Evolutionary conservation across 2,888 invertebrate genomes (phyloP), one percentile per base, ranked within the genome.

Genomic region (Dasypolia templi): DNA sequence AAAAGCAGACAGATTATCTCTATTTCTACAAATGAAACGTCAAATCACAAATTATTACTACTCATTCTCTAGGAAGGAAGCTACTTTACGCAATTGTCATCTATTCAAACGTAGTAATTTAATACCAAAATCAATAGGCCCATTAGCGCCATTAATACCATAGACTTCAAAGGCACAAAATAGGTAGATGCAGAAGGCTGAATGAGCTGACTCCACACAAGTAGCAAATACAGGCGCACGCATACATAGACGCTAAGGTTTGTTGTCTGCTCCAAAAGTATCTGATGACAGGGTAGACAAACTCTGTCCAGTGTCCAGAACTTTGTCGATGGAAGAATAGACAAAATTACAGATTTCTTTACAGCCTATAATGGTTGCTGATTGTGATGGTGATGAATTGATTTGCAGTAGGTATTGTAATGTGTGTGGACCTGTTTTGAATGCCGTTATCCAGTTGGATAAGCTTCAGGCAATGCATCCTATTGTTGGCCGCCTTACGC

Each of bases 81-180:
- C 4, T 14, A 62, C 32, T 29, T 44, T 26, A 56, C 3, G 11
- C 56, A 80, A 42, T 63, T 14, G 78, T 73, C 1, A 51, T 17
- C 19, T 14, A 56, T 44, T 73, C 35, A 58, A 12, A 29, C 29
- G 19, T 11, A 56, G 44, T 11, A 3, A 32, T 44, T 75, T 58
- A 26, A 32, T 51, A 44, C 17, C 9, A 39, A 67, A 82, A 68
- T 69, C 68, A 61, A 82, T 77, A 65, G 6, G 6, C 5, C 59
- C 11, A 53, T 68, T 70, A 67, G 46, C 1, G 39, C 12, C 26
- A 62, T 56, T 56, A 58, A 63, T 68, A 63, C 29, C 26, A 26
- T 51, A 44, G 53, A 56, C n/a, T n/a, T n/a, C n/a, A 56, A 62
- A 64, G 59, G 14, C 17, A 32, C 14, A 32, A 44, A 32, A n/a